These are phyloP conservation scores for Sthenelais limicola DNA, from an alignment of 2,888 invertebrate species.

Conservation along the genomic window DNA sequence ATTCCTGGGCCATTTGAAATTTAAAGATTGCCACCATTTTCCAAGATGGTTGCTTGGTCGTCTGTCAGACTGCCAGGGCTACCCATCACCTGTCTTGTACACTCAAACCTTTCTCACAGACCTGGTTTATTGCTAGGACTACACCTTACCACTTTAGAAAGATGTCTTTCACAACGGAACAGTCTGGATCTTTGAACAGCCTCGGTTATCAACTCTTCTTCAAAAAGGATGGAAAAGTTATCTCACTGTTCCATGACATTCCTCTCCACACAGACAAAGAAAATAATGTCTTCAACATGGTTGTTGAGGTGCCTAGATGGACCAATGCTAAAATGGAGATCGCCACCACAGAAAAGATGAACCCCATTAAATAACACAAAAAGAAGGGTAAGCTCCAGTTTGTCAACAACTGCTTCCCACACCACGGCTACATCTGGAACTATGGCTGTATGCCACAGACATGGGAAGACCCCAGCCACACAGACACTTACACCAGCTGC, in stretches of 20 bases:
- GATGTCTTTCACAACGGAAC: constrained; percentile 68
- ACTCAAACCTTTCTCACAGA: not conserved
- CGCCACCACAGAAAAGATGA: constrained; percentile 87
- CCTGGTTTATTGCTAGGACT: not conserved
- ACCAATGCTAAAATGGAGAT: constrained; percentile 99
- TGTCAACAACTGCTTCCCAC: constrained; percentile 98
- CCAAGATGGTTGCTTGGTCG: too few relatives aligned
- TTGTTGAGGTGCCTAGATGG: constrained; percentile 99
- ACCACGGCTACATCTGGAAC: constrained; percentile 99
- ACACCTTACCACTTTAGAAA: constrained; percentile 26
- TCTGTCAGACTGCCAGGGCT: not conserved
- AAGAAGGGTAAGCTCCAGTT: constrained; percentile 96
- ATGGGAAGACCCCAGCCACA: constrained; percentile 97
- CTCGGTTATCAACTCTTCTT: constrained; percentile 90
- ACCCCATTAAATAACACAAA: constrained; percentile 98
- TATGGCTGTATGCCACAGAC: constrained; percentile 99
- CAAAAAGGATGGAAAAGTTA: constrained; percentile 79
- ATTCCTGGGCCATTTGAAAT: too few relatives aligned
- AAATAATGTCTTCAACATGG: constrained; percentile 90
- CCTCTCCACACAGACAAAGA: constrained; percentile 83
- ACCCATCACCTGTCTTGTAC: not conserved
- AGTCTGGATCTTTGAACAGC: constrained; percentile 86
- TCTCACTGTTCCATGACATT: constrained; percentile 99
- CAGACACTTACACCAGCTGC: constrained; percentile 90
- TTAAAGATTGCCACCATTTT: too few relatives aligned